Base-by-base conservation (phyloP, 2,888 invertebrate genomes). In the Druceiella hillmani region DNA sequence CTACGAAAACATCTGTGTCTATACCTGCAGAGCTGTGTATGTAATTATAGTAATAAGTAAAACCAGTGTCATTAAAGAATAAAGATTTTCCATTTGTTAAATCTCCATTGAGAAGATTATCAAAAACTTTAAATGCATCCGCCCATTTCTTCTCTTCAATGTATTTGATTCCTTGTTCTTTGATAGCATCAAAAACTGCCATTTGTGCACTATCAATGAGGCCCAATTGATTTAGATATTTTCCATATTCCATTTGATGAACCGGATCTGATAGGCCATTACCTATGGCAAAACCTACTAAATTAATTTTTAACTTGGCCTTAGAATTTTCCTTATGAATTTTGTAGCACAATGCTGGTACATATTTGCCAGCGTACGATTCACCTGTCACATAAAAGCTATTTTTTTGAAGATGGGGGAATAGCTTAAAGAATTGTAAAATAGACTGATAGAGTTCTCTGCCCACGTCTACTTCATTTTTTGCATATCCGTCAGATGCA, bases 11-110 rank as follows among this genome's bases (percentile, higher is more conserved):
- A 11, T 66, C 61, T 30, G 62, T 57, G 30, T 74, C 68, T 35
- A 59, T 59, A 10, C 74, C 69, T 3, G 68, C 58, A 1, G 74
- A 60, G 0, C 61, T 41, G 29, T 74, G 57, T 11, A 90, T 55
- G 52, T 76, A 82, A 55, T 88, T 87, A 54, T 79, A 87, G 50
- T 83, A 83, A 52, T 81, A 79, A n/a, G 76, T 57, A 40, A 84
- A 85, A 0, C 89, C 89, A 3, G 87, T 85, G 20, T 71, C 64
- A 45, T 79, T 78, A 54, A 72, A 75, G 53, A 84, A 87, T 29
- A 60, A 64, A 7, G 68, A 66, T 12, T 10, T 20, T 9, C 50
- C 54, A 36, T 64, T 62, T 1, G 52, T 52, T 1, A 62, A 24
- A 3, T 57, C 58, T 16, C 65, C 67, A 25, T 63, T 65, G 49